Evolutionary conservation across 2,888 invertebrate genomes (phyloP).

Genomic region (Stenurella melanura): DNA sequence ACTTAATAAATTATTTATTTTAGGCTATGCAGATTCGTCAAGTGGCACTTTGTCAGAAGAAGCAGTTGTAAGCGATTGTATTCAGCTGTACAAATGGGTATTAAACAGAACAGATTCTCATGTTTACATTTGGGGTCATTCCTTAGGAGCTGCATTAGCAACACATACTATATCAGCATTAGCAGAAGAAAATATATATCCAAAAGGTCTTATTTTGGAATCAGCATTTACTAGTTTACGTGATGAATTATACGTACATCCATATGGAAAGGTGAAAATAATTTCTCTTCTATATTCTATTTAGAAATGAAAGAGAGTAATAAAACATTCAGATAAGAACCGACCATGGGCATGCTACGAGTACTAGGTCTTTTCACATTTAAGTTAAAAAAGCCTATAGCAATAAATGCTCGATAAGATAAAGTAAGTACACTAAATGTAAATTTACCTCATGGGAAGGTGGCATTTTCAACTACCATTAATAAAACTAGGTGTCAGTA

Average conservation of each 20-base stretch:
- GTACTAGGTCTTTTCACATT: too few species aligned
- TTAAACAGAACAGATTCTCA: slow-evolving; percentile 58
- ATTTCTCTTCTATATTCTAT: too few species aligned
- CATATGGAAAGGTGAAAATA: slow-evolving; percentile 63
- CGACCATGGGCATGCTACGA: too few species aligned
- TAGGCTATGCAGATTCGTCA: slow-evolving; percentile 69
- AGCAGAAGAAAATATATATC: slow-evolving; percentile 46
- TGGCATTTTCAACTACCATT: too few species aligned
- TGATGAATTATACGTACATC: slow-evolving; percentile 66
- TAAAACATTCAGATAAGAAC: too few species aligned
- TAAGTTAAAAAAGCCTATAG: too few species aligned
- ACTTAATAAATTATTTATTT: slow-evolving; percentile 20
- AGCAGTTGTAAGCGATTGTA: slow-evolving; percentile 66
- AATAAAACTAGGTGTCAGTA: too few species aligned
- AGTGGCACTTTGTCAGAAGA: slow-evolving; percentile 64
- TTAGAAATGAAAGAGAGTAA: too few species aligned
- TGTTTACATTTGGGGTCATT: slow-evolving; percentile 71
- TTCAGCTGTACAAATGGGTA: slow-evolving; percentile 67
- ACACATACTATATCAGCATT: slow-evolving; percentile 62
- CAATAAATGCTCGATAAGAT: too few species aligned
- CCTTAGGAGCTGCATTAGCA: slow-evolving; percentile 67
- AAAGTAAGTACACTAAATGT: too few species aligned
- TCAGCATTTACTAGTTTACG: slow-evolving; percentile 65
- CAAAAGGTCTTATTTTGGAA: slow-evolving; percentile 66
- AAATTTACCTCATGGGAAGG: too few species aligned